Conservation (phyloP, 2,113 vertebrate genomes). For the Tinamus guttatus region DNA sequence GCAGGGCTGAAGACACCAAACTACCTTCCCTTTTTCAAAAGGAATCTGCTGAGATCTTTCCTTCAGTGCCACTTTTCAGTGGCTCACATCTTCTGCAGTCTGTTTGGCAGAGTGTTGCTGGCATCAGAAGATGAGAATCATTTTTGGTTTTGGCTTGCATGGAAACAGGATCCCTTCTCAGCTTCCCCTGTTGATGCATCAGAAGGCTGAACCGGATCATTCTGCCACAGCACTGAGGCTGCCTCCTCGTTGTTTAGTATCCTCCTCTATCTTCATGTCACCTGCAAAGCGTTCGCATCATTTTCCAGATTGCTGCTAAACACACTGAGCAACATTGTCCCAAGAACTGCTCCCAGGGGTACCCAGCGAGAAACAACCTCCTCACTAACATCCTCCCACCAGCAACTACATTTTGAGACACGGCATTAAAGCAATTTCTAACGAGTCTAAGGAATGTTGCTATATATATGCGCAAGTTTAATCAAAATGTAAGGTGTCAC, state of each 20-base stretch:
- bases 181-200: background rate
- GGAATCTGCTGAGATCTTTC: background rate
- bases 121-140: background rate
- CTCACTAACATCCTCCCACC: background rate
- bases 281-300: background rate
- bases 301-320: background rate
- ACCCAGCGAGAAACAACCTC: background rate
- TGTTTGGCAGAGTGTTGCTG: accelerated
- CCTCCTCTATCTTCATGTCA: background rate
- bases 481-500: background rate
- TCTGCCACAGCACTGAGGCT: background rate
- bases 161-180: background rate
- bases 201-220: background rate
- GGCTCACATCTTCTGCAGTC: background rate
- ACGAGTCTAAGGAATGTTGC: background rate
- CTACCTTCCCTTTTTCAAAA: background rate
- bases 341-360: background rate
- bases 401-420: background rate
- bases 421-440: background rate
- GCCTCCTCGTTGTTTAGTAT: background rate
- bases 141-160: background rate
- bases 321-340: background rate
- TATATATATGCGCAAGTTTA: background rate
- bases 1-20: background rate
- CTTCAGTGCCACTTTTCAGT: background rate